phyloP scores from a whole-genome alignment of 2,888 invertebrate genomes.

The Podabrus alpinus region DNA sequence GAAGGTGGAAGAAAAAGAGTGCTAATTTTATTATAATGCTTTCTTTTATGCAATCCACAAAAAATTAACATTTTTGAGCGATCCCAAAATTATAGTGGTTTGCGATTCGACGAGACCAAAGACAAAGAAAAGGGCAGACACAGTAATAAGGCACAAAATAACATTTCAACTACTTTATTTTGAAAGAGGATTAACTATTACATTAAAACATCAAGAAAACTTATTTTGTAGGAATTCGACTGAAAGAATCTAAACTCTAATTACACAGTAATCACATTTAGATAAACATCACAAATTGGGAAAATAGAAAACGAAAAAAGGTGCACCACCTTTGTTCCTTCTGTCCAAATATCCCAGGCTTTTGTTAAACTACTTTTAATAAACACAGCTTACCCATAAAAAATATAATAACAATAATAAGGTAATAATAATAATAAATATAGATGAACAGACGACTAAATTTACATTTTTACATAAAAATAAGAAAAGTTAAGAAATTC shows the following conservation, averaged over 20 bases:
- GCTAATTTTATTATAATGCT: too few species aligned
- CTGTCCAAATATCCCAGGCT: constrained; percentile 32
- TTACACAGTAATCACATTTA: constrained; percentile 56
- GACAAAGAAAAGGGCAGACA: too few species aligned
- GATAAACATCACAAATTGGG: constrained; percentile 56
- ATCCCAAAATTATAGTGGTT: too few species aligned
- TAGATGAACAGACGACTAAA: constrained; percentile 8
- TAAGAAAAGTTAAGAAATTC: constrained; percentile 39
- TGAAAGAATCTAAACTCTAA: constrained; percentile 55
- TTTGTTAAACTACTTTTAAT: constrained; percentile 10
- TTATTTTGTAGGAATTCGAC: constrained; percentile 52
- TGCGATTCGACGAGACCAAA: too few species aligned
- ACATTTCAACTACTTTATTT: constrained; percentile 45
- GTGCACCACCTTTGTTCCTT: constrained; percentile 4
- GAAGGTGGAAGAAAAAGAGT: too few species aligned
- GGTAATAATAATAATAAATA: constrained; percentile 16
- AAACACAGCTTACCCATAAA: not conserved
- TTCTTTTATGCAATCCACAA: too few species aligned
- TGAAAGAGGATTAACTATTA: constrained; percentile 53
- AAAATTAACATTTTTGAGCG: too few species aligned
- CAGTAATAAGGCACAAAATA: not conserved
- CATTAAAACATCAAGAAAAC: constrained; percentile 56
- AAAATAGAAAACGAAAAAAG: constrained; percentile 33
- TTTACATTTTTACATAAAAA: not conserved
- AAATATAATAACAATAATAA: constrained; percentile 14